These are phyloP conservation scores for Chiridota heheva DNA, from an alignment of 35 echinoderm and acorn worm genomes.

Conservation along the genomic window DNA sequence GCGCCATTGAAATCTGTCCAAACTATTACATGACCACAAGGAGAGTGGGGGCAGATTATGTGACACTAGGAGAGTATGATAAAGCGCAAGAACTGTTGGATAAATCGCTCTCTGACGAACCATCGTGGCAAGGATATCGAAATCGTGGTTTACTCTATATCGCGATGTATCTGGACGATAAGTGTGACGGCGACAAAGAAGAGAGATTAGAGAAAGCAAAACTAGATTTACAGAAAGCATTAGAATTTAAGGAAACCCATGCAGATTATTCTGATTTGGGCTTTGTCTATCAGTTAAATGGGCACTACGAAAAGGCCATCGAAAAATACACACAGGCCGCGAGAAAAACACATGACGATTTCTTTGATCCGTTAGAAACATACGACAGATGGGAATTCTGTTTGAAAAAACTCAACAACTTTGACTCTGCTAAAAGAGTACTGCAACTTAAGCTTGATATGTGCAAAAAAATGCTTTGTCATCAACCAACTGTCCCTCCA, in stretches of 20 bases:
- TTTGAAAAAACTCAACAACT: background rate
- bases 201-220: conserved; percentile 50
- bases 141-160: conserved; percentile 62
- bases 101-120: conserved; percentile 29
- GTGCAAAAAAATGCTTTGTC: conserved; percentile 1
- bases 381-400: conserved; percentile 62
- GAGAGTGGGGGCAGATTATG: conserved; percentile 71
- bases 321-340: conserved; percentile 51
- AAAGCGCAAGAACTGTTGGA: conserved; percentile 50
- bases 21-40: conserved; percentile 41
- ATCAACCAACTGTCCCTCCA: conserved; percentile 15
- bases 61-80: conserved; percentile 40
- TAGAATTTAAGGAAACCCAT: conserved; percentile 54
- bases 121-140: conserved; percentile 66
- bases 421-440: background rate
- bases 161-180: conserved; percentile 47
- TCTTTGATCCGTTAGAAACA: conserved; percentile 63
- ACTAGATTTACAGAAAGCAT: conserved; percentile 31
- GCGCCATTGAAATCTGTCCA: conserved; percentile 30
- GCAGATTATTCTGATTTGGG: conserved; percentile 83
- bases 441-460: conserved; percentile 1
- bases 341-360: conserved; percentile 69
- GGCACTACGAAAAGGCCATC: conserved; percentile 39
- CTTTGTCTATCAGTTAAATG: conserved; percentile 47
- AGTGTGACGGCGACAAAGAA: background rate